phyloP scores from a whole-genome alignment of 2,113 vertebrate species.

The Takifugu bimaculatus region DNA sequence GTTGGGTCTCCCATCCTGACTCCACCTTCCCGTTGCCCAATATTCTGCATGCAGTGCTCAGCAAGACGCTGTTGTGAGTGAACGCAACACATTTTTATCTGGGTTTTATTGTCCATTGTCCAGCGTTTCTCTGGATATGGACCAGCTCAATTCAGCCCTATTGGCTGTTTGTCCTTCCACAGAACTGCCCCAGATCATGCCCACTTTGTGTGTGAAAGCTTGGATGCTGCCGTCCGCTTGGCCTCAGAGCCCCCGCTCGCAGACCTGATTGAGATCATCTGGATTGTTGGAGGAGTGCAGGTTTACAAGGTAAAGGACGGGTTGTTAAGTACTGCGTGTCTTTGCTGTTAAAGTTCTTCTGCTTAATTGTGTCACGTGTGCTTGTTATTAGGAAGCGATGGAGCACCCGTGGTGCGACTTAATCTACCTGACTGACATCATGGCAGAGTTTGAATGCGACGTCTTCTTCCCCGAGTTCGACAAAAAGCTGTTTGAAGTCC shows the following conservation, averaged over 20 bases:
- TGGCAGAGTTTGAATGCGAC: conserved; percentile 77
- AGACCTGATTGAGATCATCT: conserved; percentile 75
- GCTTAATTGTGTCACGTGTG: neutral
- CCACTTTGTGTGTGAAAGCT: conserved; percentile 69
- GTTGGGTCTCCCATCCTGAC: conserved; percentile 63
- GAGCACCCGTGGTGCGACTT: conserved; percentile 77
- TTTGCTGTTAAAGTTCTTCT: neutral
- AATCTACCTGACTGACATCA: conserved; percentile 76
- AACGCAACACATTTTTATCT: conserved; percentile 5
- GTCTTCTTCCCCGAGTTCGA: conserved; percentile 79
- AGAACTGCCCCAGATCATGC: conserved; percentile 68
- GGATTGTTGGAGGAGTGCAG: conserved; percentile 71
- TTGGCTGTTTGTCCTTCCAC: conserved; percentile 3
- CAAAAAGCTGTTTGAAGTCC: conserved; percentile 58
- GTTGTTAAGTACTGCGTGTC: no score
- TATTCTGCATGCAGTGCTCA: conserved; percentile 69
- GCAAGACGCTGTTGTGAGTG: conserved; percentile 59
- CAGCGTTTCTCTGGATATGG: no score
- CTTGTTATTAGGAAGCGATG: conserved; percentile 63
- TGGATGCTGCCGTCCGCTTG: conserved; percentile 57
- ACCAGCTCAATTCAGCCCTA: neutral
- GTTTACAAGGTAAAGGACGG: conserved; percentile 67
- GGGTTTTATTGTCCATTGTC: no score
- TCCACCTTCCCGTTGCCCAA: conserved; percentile 66
- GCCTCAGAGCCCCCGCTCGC: conserved; percentile 46